Evolutionary conservation across 2,797 vertebrate species (phyloP), one percentile per base, ranked within the genome.

Genomic region (Taeniopygia guttata): DNA sequence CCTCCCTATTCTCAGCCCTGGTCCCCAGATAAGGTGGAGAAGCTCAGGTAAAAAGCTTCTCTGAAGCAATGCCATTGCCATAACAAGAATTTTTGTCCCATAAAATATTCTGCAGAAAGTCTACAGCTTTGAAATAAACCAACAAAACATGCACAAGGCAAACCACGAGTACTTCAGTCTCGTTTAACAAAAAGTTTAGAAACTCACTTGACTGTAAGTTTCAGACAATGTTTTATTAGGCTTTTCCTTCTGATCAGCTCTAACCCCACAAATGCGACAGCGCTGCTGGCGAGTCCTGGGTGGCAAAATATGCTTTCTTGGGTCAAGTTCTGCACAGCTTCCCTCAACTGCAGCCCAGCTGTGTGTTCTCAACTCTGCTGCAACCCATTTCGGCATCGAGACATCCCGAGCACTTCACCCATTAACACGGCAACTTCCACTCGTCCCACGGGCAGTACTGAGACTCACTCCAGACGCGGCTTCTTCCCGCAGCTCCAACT

Each of bases 271-370:
- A 38, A 42, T 1, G 19, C 0, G 0, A 21, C 13, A 5, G 9
- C 17, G 10, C 25, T 26, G 26, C 38, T 38, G 5, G 5, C 0
- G 0, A 60, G 10, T n/a, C 59, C 7, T 4, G 0, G 16, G 32
- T 18, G 19, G 17, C 30, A 76, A 12, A 2, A 10, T 0, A 1
- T 3, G 16, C 34, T 68, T 16, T 34, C 21, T 52, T 4, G 3
- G 3, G 6, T 11, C 5, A 45, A 12, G 22, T 21, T 56, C 23
- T 7, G 8, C 21, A 26, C 26, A 42, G 9, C 11, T 22, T 63
- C 34, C 49, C n/a, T 38, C 29, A 27, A 3, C 0, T 15, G 21
- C 58, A 87, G 55, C 46, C 38, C 22, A 29, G 22, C 3, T 46
- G 16, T 10, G 3, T 54, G 49, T 54, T 20, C 34, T 23, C 22